Percentiles rank a stretch among this genome's conserved stretches.
phyloP scores from a whole-genome alignment of 2,797 vertebrate genomes.

The Cuniculus paca region DNA sequence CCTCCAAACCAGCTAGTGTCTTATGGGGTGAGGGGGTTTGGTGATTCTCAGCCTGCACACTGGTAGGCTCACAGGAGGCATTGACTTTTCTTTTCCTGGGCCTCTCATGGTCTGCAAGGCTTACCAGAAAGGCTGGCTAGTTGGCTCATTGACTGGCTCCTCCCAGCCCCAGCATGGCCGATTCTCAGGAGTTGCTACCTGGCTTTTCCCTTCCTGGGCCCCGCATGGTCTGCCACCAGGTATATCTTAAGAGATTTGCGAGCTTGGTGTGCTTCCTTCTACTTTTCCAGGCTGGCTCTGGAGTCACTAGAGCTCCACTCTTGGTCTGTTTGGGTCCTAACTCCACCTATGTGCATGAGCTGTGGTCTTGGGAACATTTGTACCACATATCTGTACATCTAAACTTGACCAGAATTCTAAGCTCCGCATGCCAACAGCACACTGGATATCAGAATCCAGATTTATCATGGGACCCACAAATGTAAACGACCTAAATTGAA shows the following conservation, averaged over 20 bases:
- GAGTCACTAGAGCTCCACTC: not conserved
- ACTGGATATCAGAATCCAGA: not conserved
- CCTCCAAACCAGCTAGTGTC: too few relatives aligned
- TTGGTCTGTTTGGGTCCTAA: not conserved
- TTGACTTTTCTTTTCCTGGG: too few relatives aligned
- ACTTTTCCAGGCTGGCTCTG: not conserved
- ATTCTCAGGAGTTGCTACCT: too few relatives aligned
- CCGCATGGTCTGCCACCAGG: too few relatives aligned
- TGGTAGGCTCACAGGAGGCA: too few relatives aligned
- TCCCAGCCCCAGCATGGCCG: too few relatives aligned
- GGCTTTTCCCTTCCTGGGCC: too few relatives aligned
- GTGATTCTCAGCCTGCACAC: too few relatives aligned
- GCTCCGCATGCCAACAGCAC: not conserved
- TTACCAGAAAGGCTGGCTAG: too few relatives aligned
- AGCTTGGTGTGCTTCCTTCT: not conserved
- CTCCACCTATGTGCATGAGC: not conserved
- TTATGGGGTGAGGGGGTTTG: too few relatives aligned
- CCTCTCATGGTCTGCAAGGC: too few relatives aligned
- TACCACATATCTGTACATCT: not conserved
- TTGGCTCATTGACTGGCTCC: too few relatives aligned
- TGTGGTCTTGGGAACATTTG: not conserved
- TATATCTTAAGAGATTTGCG: not conserved
- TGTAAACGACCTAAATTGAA: not conserved
- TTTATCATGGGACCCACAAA: not conserved
- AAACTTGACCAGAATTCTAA: not conserved